Conservation (phyloP, 2,888 invertebrate species). For the Trissonchulus latispiculum region DNA sequence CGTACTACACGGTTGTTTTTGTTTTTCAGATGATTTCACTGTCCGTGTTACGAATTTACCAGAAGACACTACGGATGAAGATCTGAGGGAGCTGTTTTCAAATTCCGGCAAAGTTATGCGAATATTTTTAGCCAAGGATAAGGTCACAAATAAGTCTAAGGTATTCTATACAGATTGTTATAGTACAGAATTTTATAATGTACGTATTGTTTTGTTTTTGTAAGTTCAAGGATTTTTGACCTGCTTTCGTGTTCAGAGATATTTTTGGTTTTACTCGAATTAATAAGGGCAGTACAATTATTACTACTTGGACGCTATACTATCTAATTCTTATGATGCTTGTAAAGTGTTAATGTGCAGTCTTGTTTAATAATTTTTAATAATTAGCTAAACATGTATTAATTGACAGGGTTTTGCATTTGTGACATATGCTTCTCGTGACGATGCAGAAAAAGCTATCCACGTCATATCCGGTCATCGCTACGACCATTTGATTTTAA, state of each 20-base stretch:
- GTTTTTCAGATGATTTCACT: slow-evolving; percentile 56
- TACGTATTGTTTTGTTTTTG: too few relatives aligned
- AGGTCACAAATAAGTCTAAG: slow-evolving; percentile 52
- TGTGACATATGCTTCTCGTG: slow-evolving; percentile 82
- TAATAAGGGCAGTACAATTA: too few relatives aligned
- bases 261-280: too few relatives aligned
- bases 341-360: too few relatives aligned
- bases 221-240: too few relatives aligned
- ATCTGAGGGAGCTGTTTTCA: slow-evolving; percentile 87
- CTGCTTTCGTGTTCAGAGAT: too few relatives aligned
- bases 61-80: slow-evolving; percentile 80
- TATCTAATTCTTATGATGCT: too few relatives aligned
- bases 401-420: slow-evolving; percentile 90
- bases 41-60: slow-evolving; percentile 94
- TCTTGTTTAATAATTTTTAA: too few relatives aligned
- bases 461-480: slow-evolving; percentile 77
- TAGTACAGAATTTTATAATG: too few relatives aligned
- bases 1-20: not conserved
- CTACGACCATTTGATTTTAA: slow-evolving; percentile 92
- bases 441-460: slow-evolving; percentile 86
- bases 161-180: too few relatives aligned
- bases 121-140: slow-evolving; percentile 87
- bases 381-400: too few relatives aligned
- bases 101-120: slow-evolving; percentile 85
- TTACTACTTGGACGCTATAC: too few relatives aligned